Percentiles rank a stretch among this genome's conserved stretches.
Conservation (phyloP, 2,888 invertebrate genomes). For the Melieria crassipennis region DNA sequence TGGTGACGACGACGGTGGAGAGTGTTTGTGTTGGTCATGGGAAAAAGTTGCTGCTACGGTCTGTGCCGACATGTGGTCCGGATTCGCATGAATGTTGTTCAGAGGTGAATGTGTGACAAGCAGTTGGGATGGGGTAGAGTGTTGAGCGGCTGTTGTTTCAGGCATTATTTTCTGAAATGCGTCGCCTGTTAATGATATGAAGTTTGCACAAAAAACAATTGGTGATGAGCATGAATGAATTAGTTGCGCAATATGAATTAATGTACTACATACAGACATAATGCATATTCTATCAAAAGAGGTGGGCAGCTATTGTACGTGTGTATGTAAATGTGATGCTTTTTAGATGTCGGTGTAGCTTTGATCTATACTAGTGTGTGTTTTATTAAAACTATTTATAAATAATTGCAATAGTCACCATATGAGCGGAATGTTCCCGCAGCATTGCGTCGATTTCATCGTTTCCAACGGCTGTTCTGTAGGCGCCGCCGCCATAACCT, state of each 20-base stretch:
- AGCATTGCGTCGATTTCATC: conserved; percentile 56
- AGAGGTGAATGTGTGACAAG: conserved; percentile 15
- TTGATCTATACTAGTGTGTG: too few species aligned
- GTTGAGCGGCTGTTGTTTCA: conserved; percentile 24
- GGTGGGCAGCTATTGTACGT: background rate
- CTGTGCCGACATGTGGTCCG: conserved; percentile 34
- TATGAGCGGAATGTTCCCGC: conserved; percentile 42
- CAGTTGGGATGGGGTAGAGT: conserved; percentile 22
- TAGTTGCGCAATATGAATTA: conserved; percentile 32
- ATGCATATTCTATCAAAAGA: background rate
- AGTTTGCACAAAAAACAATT: conserved; percentile 47
- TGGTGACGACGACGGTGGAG: conserved; percentile 9
- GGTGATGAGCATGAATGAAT: conserved; percentile 55
- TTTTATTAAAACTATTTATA: too few species aligned
- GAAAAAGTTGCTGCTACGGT: conserved; percentile 47
- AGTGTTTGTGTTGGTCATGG: conserved; percentile 10
- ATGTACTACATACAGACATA: conserved; percentile 1
- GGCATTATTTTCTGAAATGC: conserved; percentile 62
- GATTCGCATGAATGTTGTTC: conserved; percentile 10
- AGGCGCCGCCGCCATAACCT: conserved; percentile 42
- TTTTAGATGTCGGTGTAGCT: background rate
- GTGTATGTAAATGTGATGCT: background rate
- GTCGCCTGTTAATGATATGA: conserved; percentile 64
- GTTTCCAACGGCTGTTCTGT: conserved; percentile 53
- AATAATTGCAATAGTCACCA: conserved; percentile 25